Conservation (phyloP, 2,888 invertebrate species). For the Drosophila ezoana region DNA sequence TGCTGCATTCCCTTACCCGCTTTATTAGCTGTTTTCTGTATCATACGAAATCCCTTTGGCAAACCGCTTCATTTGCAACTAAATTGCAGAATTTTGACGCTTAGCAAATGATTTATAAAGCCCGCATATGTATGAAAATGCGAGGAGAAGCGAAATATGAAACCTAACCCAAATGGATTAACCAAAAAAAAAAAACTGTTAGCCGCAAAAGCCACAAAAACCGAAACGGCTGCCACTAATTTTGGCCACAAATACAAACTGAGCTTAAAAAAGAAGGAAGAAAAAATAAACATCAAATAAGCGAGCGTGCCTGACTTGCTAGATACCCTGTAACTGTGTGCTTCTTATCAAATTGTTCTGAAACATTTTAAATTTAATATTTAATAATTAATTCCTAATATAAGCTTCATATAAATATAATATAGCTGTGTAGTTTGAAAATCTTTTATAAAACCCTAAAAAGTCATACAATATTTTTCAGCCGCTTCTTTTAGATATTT, state of each 20-base stretch:
- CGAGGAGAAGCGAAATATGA: slow-evolving; percentile 27
- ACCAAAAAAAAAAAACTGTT: slow-evolving; percentile 41
- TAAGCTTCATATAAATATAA: neutral
- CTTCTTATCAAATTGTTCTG: too few relatives aligned
- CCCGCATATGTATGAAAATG: slow-evolving; percentile 46
- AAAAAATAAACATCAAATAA: slow-evolving; percentile 6
- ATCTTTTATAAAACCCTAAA: neutral
- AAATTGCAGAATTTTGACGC: slow-evolving; percentile 65
- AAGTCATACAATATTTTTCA: neutral
- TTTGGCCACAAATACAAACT: slow-evolving; percentile 66
- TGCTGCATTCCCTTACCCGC: slow-evolving; percentile 7
- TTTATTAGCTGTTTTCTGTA: slow-evolving; percentile 24
- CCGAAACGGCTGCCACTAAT: slow-evolving; percentile 67
- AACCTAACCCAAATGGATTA: slow-evolving; percentile 66
- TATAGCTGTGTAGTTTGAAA: too few relatives aligned
- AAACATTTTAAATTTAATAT: too few relatives aligned
- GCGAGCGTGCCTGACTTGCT: neutral
- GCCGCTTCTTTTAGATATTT: too few relatives aligned
- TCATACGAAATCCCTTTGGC: slow-evolving; percentile 23
- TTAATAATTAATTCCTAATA: neutral
- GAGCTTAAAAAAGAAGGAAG: slow-evolving; percentile 4
- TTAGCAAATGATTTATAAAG: slow-evolving; percentile 66
- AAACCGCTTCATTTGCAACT: slow-evolving; percentile 54
- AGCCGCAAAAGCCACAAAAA: slow-evolving; percentile 53
- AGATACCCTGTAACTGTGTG: slow-evolving; percentile 4